phyloP scores from a whole-genome alignment of 2,888 invertebrate genomes.

The Eupithecia tripunctaria region DNA sequence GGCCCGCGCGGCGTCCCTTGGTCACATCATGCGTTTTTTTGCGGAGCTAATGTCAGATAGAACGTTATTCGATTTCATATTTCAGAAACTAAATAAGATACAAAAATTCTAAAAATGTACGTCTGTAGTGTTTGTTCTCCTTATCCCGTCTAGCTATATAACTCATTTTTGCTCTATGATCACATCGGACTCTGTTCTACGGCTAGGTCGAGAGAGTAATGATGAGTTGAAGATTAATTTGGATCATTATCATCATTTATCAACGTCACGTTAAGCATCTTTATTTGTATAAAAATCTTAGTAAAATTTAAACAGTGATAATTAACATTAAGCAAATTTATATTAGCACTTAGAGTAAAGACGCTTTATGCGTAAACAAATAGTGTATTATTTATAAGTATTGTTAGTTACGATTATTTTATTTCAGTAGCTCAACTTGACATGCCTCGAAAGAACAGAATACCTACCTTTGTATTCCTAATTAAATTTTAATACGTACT shows the following conservation, averaged over 20 bases:
- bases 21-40: no score
- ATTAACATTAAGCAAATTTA: background rate
- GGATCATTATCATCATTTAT: background rate
- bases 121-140: no score
- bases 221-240: background rate
- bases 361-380: slow-evolving; percentile 18
- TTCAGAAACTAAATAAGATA: no score
- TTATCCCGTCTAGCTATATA: no score
- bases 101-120: no score
- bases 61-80: no score
- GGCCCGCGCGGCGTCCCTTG: no score
- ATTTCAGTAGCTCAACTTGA: slow-evolving; percentile 15
- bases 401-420: background rate
- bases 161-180: no score
- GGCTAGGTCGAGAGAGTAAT: no score
- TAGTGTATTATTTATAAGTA: slow-evolving; percentile 11
- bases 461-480: background rate
- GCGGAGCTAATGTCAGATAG: no score
- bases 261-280: background rate
- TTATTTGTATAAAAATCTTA: slow-evolving; percentile 1
- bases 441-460: background rate
- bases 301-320: slow-evolving; percentile 2
- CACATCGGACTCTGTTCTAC: no score
- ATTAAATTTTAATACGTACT: background rate
- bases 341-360: slow-evolving; percentile 10